Evolutionary conservation across 1,140 invertebrate species (phyloP).

Genomic region (Plutomurus gul): DNA sequence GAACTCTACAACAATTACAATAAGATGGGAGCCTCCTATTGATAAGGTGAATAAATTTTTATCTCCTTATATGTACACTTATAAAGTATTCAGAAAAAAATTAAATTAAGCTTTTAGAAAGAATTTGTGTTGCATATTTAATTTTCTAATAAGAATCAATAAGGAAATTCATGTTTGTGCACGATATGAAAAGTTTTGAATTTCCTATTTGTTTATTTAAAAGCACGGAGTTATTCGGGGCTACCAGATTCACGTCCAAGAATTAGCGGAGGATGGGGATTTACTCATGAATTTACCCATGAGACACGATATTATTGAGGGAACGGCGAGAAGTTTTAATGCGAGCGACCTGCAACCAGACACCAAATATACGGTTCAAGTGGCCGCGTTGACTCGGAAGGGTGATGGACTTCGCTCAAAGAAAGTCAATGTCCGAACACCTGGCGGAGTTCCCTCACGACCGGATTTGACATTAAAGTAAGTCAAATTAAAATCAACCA

Average conservation of each 20-base stretch:
- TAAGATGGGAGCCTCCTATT: slow-evolving; percentile 88
- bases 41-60: too few relatives aligned
- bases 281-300: slow-evolving; percentile 80
- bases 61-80: too few relatives aligned
- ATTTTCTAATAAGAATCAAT: too few relatives aligned
- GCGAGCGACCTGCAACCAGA: slow-evolving; percentile 88
- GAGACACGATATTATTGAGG: slow-evolving; percentile 79
- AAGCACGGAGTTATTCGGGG: slow-evolving; percentile 95
- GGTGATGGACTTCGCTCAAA: slow-evolving; percentile 88
- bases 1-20: slow-evolving; percentile 90
- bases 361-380: slow-evolving; percentile 88
- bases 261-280: slow-evolving; percentile 82
- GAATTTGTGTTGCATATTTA: too few relatives aligned
- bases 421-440: slow-evolving; percentile 81
- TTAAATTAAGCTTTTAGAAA: too few relatives aligned
- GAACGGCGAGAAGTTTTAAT: slow-evolving; percentile 76
- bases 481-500: slow-evolving; percentile 54
- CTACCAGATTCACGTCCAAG: slow-evolving; percentile 94
- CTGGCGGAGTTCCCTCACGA: slow-evolving; percentile 87
- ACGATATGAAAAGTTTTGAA: too few relatives aligned
- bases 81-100: too few relatives aligned
- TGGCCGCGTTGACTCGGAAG: slow-evolving; percentile 86
- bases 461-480: slow-evolving; percentile 85
- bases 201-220: too few relatives aligned
- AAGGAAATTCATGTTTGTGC: too few relatives aligned